phyloP scores from a whole-genome alignment of 2,797 vertebrate genomes.

The Cossypha caffra region DNA sequence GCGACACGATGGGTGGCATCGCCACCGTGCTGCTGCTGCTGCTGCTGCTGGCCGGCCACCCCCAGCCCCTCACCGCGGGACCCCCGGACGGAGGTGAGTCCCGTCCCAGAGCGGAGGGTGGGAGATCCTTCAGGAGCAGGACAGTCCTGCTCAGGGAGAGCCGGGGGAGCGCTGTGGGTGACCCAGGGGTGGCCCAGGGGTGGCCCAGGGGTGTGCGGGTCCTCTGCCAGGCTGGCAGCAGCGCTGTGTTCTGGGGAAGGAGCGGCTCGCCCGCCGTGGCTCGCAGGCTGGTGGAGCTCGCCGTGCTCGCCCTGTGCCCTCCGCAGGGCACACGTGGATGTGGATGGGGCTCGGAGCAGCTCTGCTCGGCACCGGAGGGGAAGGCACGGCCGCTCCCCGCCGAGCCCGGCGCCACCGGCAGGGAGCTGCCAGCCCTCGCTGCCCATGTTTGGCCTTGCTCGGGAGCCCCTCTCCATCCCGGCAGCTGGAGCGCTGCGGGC shows the following conservation, averaged over 20 bases:
- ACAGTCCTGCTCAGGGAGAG: fast-evolving
- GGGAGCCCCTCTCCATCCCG: background rate
- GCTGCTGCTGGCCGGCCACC: background rate
- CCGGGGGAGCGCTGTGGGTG: no score
- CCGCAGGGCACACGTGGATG: fast-evolving
- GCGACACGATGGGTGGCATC: background rate
- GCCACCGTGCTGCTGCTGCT: background rate
- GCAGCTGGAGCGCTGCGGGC: no score
- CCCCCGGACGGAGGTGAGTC: conserved; percentile 48
- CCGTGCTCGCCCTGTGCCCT: fast-evolving
- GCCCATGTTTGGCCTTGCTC: background rate
- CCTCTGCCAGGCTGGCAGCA: background rate
- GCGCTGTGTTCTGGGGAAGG: fast-evolving
- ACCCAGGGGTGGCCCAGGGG: background rate
- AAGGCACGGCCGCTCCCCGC: background rate
- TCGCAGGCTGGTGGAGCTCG: fast-evolving
- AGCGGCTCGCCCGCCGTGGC: background rate
- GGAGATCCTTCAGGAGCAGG: fast-evolving
- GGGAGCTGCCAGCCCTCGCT: background rate
- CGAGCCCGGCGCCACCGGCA: fast-evolving
- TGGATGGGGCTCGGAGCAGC: background rate
- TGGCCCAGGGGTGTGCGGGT: background rate
- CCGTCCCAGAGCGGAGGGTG: fast-evolving
- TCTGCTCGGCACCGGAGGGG: fast-evolving
- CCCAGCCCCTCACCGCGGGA: background rate